Evolutionary conservation across 2,888 invertebrate genomes (phyloP).

Genomic region (Synergus gifuensis): DNA sequence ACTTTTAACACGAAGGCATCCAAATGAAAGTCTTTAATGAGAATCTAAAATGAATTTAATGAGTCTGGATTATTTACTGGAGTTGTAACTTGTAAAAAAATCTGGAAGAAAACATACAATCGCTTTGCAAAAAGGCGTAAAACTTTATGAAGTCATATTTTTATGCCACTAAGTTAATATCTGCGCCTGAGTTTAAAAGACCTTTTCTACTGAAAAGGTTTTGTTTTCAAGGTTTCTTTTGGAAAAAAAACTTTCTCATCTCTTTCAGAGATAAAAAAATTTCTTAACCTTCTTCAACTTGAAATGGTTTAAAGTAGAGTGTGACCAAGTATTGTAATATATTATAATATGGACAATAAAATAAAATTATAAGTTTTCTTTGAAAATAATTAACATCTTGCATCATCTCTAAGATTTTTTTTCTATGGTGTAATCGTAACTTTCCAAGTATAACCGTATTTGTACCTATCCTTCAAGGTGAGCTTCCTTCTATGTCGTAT

Average conservation of each 20-base stretch:
- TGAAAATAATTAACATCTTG: not conserved
- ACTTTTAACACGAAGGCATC: not conserved
- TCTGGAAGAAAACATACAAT: not conserved
- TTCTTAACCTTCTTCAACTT: no score
- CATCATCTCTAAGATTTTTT: conserved; percentile 11
- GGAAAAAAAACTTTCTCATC: not conserved
- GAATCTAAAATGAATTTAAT: not conserved
- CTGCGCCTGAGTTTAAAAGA: not conserved
- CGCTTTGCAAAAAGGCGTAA: not conserved
- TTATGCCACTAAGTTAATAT: not conserved
- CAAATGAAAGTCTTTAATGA: not conserved
- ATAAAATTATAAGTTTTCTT: not conserved
- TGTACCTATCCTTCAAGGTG: conserved; percentile 32
- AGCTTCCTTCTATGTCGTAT: conserved; percentile 33
- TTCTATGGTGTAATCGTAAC: conserved; percentile 10
- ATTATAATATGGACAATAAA: not conserved
- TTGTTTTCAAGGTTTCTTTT: not conserved
- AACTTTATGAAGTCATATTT: not conserved
- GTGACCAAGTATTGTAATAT: no score
- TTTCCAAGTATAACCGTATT: conserved; percentile 37
- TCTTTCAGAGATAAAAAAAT: not conserved
- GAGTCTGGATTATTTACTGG: not conserved
- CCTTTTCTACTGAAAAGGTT: not conserved
- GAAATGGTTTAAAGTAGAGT: no score
- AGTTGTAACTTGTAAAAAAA: not conserved